Percentiles rank a stretch among this genome's conserved stretches.
Evolutionary conservation across 2,113 vertebrate genomes (phyloP).

Genomic region (Osmerus mordax): DNA sequence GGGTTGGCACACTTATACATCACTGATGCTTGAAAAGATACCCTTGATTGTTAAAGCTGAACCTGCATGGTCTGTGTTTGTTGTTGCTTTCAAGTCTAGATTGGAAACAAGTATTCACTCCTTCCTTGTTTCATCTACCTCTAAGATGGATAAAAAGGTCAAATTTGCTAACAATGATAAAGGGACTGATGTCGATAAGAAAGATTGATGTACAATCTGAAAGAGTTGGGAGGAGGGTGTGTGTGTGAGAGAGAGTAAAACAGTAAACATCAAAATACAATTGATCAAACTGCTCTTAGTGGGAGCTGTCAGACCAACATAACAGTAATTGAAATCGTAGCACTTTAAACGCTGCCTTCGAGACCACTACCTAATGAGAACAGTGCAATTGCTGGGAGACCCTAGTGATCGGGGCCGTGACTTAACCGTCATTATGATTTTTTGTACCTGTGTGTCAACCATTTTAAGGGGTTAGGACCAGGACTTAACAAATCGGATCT

Average conservation of each 20-base stretch:
- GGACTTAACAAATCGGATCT: conserved; percentile 20
- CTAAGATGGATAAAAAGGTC: conserved; percentile 23
- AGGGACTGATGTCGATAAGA: conserved; percentile 20
- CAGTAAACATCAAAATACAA: background rate
- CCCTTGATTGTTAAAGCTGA: background rate
- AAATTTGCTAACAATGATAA: conserved; percentile 21
- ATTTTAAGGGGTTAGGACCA: conserved; percentile 63
- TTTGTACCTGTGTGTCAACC: background rate
- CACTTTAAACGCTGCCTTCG: no score
- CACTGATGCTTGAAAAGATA: no score
- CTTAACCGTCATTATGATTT: conserved; percentile 67
- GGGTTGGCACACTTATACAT: no score
- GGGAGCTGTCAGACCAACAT: no score
- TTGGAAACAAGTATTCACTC: background rate
- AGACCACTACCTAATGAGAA: conserved; percentile 11
- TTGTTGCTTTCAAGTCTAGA: background rate
- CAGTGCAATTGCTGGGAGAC: conserved; percentile 60
- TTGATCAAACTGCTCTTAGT: background rate
- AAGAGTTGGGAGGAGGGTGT: background rate
- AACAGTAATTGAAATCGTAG: no score
- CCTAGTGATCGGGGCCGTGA: conserved; percentile 44
- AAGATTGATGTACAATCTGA: conserved; percentile 35
- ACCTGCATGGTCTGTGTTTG: background rate
- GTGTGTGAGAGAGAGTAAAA: conserved; percentile 22
- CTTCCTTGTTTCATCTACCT: conserved; percentile 7